A percentile compares a stretch with the other conserved stretches of the same genome.
These are phyloP conservation scores for Gymnopithys bicolor DNA, from an alignment of 2,797 vertebrate species.

Conservation along the genomic window DNA sequence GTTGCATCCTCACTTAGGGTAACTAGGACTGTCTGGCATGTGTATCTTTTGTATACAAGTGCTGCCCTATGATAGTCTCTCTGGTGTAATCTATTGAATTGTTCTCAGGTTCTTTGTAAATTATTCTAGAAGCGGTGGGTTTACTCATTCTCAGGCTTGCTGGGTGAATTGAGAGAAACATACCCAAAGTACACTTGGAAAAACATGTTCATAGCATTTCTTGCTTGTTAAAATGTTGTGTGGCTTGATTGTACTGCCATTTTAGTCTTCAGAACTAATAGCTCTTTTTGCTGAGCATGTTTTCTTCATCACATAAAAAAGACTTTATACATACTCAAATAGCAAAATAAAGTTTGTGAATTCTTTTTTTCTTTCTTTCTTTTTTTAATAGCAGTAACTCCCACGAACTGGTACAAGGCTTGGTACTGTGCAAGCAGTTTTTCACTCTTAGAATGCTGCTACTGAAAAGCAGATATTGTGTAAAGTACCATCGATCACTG, in stretches of 20 bases:
- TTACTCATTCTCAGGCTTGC: neutral
- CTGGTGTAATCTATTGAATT: neutral
- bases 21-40: neutral
- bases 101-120: fast-evolving
- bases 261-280: neutral
- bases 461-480: slow-evolving; percentile 92
- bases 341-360: slow-evolving; percentile 46
- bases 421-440: slow-evolving; percentile 77
- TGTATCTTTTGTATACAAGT: fast-evolving
- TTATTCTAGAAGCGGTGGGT: neutral
- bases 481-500: slow-evolving; percentile 81
- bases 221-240: neutral
- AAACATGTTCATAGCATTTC: neutral
- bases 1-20: neutral
- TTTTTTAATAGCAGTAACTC: slow-evolving; percentile 73
- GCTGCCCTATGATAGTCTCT: neutral
- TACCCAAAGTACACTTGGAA: neutral
- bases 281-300: neutral
- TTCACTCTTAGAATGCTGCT: slow-evolving; percentile 64
- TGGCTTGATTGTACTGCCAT: neutral
- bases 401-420: slow-evolving; percentile 86
- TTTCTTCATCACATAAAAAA: neutral
- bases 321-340: slow-evolving; percentile 21
- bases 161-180: neutral
- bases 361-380: neutral